Base-by-base conservation (phyloP, 2,888 invertebrate genomes). In the Calliopum simillimum region DNA sequence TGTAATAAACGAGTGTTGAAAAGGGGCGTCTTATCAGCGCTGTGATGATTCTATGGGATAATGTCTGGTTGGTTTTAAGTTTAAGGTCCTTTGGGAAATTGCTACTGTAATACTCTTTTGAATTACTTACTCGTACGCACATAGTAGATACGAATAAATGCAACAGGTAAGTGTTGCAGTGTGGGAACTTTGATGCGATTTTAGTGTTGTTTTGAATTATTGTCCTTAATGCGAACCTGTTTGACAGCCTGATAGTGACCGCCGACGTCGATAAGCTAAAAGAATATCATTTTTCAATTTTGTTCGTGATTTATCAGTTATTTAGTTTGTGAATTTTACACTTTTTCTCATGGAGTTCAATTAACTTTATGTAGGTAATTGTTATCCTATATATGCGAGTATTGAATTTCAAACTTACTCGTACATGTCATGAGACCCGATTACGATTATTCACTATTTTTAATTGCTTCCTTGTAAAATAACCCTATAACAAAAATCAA, bases 1-100 rank as follows among this genome's bases (percentile, higher is more conserved):
- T 65, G 14, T 46, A 66, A 58, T 59, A 41, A 59, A 14, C 68
- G 63, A 71, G 76, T 77, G 76, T 69, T 70, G 73, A 76, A 76
- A 76, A 71, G 67, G 76, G 76, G 78, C 71, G 75, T 74, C 23
- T 53, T 25, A 41, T 16, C 41, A 43, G 55, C 33, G 33, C 56
- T 14, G 12, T 16, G 49, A 58, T 58, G 58, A 49, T 58, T 58
- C 3, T 25, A 58, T 44, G 21, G 23, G 55, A 66, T 66, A 21
- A 66, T 19, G 14, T 67, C 61, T 25, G n/a, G 16, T 23, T 61
- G 21, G 11, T 46, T 4, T 11, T n/a, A n/a, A 14, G 23, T 21
- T 3, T 14, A 21, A 46, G 21, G 23, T 61, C 67, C 49, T 49
- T 49, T 59, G 67, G 59, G 67, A 59, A 55, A 66, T 3, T 19